Evolutionary conservation across 2,888 invertebrate genomes (phyloP).

Genomic region (Apamea monoglypha): DNA sequence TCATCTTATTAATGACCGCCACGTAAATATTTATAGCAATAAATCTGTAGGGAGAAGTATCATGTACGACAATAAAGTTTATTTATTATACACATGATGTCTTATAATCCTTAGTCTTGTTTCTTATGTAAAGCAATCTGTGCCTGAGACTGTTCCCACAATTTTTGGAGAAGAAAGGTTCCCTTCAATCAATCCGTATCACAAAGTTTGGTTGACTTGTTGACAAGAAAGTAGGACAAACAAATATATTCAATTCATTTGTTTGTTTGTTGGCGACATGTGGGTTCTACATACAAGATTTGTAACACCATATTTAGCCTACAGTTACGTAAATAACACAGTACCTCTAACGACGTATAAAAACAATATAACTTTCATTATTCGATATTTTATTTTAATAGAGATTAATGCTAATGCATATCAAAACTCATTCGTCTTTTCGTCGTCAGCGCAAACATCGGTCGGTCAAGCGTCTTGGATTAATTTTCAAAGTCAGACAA

Average conservation of each 20-base stretch:
- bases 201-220: constrained; percentile 28
- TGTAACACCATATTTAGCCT: not conserved
- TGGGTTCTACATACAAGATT: constrained; percentile 6
- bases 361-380: not conserved
- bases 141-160: not conserved
- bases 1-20: constrained; percentile 28
- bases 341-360: not conserved
- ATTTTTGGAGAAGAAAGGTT: constrained; percentile 9
- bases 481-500: not conserved
- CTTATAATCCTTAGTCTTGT: not conserved
- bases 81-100: not conserved
- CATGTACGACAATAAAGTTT: not conserved
- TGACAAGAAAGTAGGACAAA: constrained; percentile 37
- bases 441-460: not conserved
- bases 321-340: too few relatives aligned
- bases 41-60: constrained; percentile 14
- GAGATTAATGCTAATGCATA: not conserved
- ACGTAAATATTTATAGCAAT: constrained; percentile 28
- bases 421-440: not conserved
- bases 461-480: not conserved
- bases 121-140: not conserved
- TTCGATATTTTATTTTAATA: not conserved
- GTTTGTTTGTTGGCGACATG: constrained; percentile 27
- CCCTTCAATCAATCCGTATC: constrained; percentile 11
- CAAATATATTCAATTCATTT: constrained; percentile 43